Percentiles rank a stretch among this genome's conserved stretches.
Evolutionary conservation across 2,113 vertebrate species (phyloP).

Genomic region (Chloebia gouldiae): DNA sequence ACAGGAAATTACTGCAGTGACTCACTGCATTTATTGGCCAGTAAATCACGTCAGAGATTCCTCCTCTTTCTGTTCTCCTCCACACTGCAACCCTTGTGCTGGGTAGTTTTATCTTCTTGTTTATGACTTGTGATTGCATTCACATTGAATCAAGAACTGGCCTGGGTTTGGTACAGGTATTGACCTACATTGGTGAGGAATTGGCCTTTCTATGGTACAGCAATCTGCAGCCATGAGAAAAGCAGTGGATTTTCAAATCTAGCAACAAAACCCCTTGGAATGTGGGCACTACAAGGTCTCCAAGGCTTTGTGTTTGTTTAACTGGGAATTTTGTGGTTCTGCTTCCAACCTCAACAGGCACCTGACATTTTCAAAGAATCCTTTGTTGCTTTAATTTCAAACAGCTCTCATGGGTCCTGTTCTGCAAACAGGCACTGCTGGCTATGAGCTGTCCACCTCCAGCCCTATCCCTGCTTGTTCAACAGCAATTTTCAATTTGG

Average conservation of each 20-base stretch:
- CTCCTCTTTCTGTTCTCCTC: not conserved
- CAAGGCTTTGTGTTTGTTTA: not conserved
- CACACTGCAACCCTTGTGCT: accelerated
- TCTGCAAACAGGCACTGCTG: not conserved
- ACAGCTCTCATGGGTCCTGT: not conserved
- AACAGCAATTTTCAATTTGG: not conserved
- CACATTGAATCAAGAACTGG: not conserved
- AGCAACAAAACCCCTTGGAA: not conserved
- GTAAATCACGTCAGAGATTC: not conserved
- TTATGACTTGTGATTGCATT: not conserved
- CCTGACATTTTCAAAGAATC: not conserved
- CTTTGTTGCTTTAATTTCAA: not conserved
- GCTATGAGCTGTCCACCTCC: not conserved
- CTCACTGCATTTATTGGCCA: not conserved
- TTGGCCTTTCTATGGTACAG: accelerated
- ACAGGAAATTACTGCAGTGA: slow-evolving; percentile 1
- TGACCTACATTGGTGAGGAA: not conserved
- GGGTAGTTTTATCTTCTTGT: not conserved
- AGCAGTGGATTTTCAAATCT: not conserved
- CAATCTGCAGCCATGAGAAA: not conserved
- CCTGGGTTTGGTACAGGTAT: not conserved
- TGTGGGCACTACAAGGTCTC: not conserved
- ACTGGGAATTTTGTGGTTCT: not conserved
- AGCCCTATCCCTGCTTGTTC: not conserved
- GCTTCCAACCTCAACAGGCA: not conserved